These are phyloP conservation scores for Philypnodon macrostomus DNA, from an alignment of 2,797 vertebrate species.

Conservation along the genomic window DNA sequence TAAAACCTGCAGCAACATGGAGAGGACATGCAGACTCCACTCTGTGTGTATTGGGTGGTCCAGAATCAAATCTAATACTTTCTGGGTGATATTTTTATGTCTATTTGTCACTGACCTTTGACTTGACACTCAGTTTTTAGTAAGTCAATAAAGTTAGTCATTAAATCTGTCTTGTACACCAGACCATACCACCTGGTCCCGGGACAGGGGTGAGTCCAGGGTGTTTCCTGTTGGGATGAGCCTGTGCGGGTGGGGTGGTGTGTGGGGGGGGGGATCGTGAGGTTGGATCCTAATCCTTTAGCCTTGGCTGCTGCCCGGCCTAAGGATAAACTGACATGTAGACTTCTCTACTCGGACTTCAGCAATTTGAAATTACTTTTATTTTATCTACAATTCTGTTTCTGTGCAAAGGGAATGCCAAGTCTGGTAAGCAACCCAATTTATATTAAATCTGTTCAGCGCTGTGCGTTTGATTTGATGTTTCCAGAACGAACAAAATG, in stretches of 20 bases:
- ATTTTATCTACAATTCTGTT: constrained; percentile 23
- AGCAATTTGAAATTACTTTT: constrained; percentile 32
- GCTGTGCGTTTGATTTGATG: constrained; percentile 13
- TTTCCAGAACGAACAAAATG: constrained; percentile 1
- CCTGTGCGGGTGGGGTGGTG: constrained; percentile 60
- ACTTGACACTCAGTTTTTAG: constrained; percentile 12
- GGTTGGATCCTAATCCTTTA: constrained; percentile 83
- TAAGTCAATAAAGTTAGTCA: constrained; percentile 2
- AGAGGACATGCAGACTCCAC: too few species aligned
- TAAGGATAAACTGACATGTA: constrained; percentile 73
- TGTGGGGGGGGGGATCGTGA: constrained; percentile 74
- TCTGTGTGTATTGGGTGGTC: too few species aligned
- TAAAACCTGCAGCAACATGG: too few species aligned
- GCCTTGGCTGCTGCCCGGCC: constrained; percentile 71
- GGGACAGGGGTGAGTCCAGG: constrained; percentile 23
- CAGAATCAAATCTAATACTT: too few species aligned
- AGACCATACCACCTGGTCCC: constrained; percentile 52
- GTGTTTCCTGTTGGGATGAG: constrained; percentile 59
- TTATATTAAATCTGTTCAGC: constrained; percentile 12
- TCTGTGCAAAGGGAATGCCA: constrained; percentile 43
- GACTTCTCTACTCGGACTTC: constrained; percentile 62
- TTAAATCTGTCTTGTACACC: constrained; percentile 49
- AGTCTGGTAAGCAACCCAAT: constrained; percentile 75
- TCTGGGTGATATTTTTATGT: too few species aligned
- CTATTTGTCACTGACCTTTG: constrained; percentile 34